Conservation (phyloP, 2,797 vertebrate species). For the Rhinichthys osculus region DNA sequence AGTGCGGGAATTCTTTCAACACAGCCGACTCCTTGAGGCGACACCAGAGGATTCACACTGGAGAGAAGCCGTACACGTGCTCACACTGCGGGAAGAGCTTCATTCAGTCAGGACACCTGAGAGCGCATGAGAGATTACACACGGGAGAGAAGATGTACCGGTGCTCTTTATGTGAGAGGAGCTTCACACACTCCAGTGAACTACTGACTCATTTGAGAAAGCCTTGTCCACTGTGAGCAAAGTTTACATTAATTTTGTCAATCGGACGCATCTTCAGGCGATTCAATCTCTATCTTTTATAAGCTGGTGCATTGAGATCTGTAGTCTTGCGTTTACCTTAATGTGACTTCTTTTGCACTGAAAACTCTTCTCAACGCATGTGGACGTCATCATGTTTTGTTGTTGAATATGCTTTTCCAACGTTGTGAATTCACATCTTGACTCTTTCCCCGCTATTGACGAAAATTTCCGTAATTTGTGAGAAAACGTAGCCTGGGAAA, state of each 20-base stretch:
- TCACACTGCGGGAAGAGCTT: not conserved
- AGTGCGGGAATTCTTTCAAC: conserved; percentile 3
- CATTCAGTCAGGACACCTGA: not conserved
- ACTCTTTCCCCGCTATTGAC: no score
- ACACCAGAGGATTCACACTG: conserved; percentile 3
- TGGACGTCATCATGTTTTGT: not conserved
- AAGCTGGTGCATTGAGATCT: not conserved
- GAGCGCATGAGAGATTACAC: not conserved
- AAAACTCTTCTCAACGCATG: not conserved
- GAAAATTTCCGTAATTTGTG: no score
- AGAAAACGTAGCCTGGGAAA: no score
- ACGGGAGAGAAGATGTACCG: not conserved
- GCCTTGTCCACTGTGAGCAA: not conserved
- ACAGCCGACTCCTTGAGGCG: conserved; percentile 4
- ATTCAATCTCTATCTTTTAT: not conserved
- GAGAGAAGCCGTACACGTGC: not conserved
- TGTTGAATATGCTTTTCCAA: not conserved
- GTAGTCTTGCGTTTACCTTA: not conserved
- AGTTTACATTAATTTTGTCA: not conserved
- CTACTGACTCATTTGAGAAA: not conserved
- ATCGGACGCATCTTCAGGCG: not conserved
- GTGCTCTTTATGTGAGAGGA: not conserved
- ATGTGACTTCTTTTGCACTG: not conserved
- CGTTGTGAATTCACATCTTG: not conserved
- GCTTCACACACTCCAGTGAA: not conserved